phyloP scores from a whole-genome alignment of 2,888 invertebrate genomes.

The Iselma pallidipennis region DNA sequence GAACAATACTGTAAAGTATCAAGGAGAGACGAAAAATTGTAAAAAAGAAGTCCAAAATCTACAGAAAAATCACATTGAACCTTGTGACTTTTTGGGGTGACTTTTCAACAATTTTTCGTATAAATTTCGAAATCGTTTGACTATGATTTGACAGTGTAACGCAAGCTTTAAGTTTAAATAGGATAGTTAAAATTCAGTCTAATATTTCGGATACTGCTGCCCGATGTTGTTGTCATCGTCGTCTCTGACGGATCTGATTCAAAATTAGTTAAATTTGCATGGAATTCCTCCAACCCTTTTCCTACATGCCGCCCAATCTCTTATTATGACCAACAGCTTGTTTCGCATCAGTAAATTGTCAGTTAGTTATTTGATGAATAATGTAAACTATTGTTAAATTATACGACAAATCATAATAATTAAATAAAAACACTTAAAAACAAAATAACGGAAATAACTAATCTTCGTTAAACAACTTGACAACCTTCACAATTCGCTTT shows the following conservation, averaged over 20 bases:
- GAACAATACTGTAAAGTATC: not conserved
- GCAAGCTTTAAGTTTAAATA: constrained; percentile 7
- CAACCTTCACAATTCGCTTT: not conserved
- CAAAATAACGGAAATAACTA: not conserved
- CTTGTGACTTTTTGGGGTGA: no score
- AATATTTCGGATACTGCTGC: constrained; percentile 33
- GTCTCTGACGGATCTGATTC: constrained; percentile 43
- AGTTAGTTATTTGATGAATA: constrained; percentile 26
- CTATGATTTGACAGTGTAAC: constrained; percentile 2
- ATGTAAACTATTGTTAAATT: not conserved
- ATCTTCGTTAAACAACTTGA: not conserved
- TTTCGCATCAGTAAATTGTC: constrained; percentile 24
- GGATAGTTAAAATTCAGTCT: constrained; percentile 10
- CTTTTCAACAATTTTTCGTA: no score
- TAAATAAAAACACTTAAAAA: not conserved
- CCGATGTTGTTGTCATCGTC: constrained; percentile 28
- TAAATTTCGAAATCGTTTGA: not conserved
- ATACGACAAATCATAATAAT: not conserved
- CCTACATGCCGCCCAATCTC: no score
- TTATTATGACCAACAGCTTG: constrained; percentile 29
- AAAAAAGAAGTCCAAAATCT: no score
- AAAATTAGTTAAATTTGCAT: constrained; percentile 52
- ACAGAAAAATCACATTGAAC: no score
- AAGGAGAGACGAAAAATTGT: not conserved
- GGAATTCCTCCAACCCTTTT: constrained; percentile 30